Conservation (phyloP, 2,888 invertebrate genomes). For the Oscheius sp. region DNA sequence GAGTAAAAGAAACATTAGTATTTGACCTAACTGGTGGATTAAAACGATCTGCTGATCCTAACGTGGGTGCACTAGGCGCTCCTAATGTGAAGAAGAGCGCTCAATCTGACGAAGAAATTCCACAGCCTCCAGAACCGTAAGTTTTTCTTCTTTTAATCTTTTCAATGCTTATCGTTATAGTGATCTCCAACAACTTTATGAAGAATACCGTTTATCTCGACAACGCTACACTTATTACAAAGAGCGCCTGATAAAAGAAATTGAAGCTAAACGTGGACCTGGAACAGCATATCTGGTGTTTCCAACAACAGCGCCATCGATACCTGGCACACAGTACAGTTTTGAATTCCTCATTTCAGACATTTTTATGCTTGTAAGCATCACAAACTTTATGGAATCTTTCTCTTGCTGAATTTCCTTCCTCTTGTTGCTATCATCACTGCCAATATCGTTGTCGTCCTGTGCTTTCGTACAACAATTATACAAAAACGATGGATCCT, state of each 20-base stretch:
- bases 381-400: neutral
- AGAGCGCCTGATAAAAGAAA: constrained; percentile 69
- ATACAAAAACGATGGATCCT: neutral
- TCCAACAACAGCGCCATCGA: constrained; percentile 14
- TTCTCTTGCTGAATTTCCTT: neutral
- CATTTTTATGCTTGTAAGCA: constrained; percentile 3
- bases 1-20: constrained; percentile 42
- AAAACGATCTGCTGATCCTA: constrained; percentile 38
- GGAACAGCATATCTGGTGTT: constrained; percentile 31
- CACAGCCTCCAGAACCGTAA: constrained; percentile 65
- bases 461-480: neutral
- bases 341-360: constrained; percentile 15
- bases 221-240: constrained; percentile 69
- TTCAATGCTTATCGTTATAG: constrained; percentile 42
- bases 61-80: neutral
- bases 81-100: constrained; percentile 24
- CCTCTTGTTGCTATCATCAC: neutral
- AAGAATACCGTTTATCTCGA: constrained; percentile 68
- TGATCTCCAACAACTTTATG: constrained; percentile 68
- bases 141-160: constrained; percentile 29
- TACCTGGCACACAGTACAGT: constrained; percentile 33
- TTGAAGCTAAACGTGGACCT: constrained; percentile 51
- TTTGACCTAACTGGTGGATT: constrained; percentile 50
- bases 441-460: constrained; percentile 6
- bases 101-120: constrained; percentile 61